These are phyloP conservation scores for Papilio aristodemus DNA, from an alignment of 1,140 invertebrate species.

Conservation along the genomic window DNA sequence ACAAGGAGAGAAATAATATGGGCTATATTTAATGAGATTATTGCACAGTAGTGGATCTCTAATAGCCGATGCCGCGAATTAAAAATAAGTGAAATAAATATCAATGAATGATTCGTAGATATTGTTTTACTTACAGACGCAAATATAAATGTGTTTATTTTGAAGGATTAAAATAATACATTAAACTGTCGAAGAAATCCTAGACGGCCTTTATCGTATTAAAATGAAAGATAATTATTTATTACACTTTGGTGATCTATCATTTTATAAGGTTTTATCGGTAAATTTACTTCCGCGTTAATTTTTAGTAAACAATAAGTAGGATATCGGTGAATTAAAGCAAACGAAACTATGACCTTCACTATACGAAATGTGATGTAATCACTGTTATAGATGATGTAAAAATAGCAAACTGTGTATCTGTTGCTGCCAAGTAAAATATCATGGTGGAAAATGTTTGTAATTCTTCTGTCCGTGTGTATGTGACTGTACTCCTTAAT, in stretches of 20 bases:
- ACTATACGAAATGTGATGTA: slow-evolving; percentile 10
- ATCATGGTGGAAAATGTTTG: background rate
- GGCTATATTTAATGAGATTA: too few relatives aligned
- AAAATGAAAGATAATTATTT: slow-evolving; percentile 11
- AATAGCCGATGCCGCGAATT: too few relatives aligned
- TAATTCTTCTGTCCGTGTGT: too few relatives aligned
- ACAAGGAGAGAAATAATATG: too few relatives aligned
- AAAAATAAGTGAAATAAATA: too few relatives aligned
- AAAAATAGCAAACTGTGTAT: slow-evolving; percentile 4
- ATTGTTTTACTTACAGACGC: too few relatives aligned
- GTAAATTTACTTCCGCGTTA: slow-evolving; percentile 1
- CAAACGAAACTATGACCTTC: background rate
- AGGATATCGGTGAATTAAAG: slow-evolving; percentile 12
- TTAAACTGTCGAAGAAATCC: background rate
- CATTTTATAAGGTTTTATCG: slow-evolving; percentile 8
- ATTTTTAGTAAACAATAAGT: slow-evolving; percentile 8
- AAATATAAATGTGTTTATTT: background rate
- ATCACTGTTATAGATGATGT: background rate
- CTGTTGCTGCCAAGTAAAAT: background rate
- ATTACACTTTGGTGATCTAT: background rate
- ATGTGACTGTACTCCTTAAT: too few relatives aligned
- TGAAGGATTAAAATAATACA: background rate
- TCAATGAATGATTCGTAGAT: too few relatives aligned
- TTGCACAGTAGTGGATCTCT: too few relatives aligned
- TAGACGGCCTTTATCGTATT: background rate